A percentile compares a stretch with the other conserved stretches of the same genome.
These are phyloP conservation scores for Saxidomus purpurata DNA, from an alignment of 1,140 invertebrate species.

Conservation along the genomic window DNA sequence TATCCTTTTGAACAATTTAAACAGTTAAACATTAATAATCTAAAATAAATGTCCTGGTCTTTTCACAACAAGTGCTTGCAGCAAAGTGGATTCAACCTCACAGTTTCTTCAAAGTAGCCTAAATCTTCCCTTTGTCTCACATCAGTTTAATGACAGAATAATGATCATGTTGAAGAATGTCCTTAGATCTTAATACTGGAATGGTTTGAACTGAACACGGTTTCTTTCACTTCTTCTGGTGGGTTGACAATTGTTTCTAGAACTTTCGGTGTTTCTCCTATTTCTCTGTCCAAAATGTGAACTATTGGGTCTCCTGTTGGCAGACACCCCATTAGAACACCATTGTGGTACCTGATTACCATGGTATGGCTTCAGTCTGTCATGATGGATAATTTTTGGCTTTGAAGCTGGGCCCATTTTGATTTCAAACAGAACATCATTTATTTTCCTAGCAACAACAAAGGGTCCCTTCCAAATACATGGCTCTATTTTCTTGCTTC, in stretches of 20 bases:
- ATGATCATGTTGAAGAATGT: not conserved
- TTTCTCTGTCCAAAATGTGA: not conserved
- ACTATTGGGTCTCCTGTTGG: not conserved
- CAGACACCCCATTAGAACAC: not conserved
- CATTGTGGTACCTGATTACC: not conserved
- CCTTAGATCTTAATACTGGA: not conserved
- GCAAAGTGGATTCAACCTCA: not conserved
- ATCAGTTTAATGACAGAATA: not conserved
- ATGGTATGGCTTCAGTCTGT: conserved; percentile 18
- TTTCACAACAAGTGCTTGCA: not conserved
- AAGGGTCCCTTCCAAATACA: not conserved
- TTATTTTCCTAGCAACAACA: not conserved
- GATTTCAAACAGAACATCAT: conserved; percentile 2
- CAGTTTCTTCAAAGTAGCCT: not conserved
- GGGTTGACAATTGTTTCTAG: not conserved
- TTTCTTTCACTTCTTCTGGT: not conserved
- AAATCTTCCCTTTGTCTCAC: not conserved
- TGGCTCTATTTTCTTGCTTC: not conserved
- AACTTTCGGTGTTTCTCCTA: not conserved
- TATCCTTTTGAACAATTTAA: too few relatives aligned
- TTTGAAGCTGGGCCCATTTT: not conserved
- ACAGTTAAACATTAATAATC: not conserved
- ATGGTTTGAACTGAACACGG: not conserved
- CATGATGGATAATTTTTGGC: conserved; percentile 9
- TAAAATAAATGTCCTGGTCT: not conserved